Evolutionary conservation across 2,797 vertebrate genomes (phyloP).

Genomic region (Cephalopachus bancanus): DNA sequence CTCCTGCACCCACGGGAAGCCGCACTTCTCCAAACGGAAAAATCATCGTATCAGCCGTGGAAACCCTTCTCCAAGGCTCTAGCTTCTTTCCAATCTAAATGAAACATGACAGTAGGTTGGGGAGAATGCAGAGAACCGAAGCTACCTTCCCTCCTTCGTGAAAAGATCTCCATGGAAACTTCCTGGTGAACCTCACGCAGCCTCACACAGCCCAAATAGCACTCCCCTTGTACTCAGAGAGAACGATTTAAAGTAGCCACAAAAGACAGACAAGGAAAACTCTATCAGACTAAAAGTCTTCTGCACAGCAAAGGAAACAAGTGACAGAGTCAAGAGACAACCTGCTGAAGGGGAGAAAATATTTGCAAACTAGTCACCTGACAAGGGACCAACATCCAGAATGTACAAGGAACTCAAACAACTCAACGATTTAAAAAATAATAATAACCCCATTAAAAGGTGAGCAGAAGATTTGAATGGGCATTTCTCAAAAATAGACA

Average conservation of each 20-base stretch:
- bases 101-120: neutral
- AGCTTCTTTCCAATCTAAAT: slow-evolving; percentile 29
- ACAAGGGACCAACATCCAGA: neutral
- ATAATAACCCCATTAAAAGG: neutral
- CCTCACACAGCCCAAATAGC: neutral
- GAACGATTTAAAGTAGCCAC: neutral
- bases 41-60: neutral
- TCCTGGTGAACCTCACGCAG: neutral
- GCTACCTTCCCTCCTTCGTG: neutral
- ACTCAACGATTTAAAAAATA: neutral
- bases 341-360: neutral
- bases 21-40: slow-evolving; percentile 24
- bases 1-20: neutral
- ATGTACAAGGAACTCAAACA: neutral
- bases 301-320: neutral
- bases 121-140: neutral
- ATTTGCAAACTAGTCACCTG: neutral
- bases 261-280: neutral
- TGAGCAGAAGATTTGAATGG: neutral
- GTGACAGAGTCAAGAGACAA: neutral
- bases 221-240: neutral
- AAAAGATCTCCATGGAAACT: neutral
- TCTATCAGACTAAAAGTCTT: neutral
- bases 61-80: neutral
- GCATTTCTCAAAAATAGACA: neutral